Evolutionary conservation across 2,113 vertebrate species (phyloP).

Genomic region (Mastomys coucha): DNA sequence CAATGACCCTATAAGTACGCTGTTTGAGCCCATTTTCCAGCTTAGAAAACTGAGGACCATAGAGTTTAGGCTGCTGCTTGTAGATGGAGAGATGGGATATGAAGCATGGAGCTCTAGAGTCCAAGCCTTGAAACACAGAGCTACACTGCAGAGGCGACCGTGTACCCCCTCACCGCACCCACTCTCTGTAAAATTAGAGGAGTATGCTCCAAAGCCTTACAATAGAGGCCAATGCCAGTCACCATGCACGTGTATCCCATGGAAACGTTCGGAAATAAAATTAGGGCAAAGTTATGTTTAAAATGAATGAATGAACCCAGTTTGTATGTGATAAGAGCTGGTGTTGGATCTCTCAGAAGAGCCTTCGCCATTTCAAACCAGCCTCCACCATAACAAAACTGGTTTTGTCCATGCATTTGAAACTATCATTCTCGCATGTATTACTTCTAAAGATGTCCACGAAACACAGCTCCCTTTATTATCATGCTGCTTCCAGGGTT

Average conservation of each 20-base stretch:
- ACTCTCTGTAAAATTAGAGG: neutral
- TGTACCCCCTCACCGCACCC: no score
- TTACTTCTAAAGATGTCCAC: constrained; percentile 18
- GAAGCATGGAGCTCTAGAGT: neutral
- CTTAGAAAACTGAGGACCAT: neutral
- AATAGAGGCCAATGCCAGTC: neutral
- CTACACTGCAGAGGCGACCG: neutral
- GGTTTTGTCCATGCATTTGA: neutral
- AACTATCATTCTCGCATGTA: neutral
- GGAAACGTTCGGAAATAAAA: constrained; percentile 31
- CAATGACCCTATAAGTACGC: neutral
- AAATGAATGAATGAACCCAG: neutral
- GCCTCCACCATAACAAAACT: neutral
- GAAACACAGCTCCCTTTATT: neutral
- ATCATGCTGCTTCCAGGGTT: neutral
- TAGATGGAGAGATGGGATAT: neutral
- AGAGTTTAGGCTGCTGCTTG: neutral
- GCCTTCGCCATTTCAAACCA: neutral
- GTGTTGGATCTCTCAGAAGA: neutral
- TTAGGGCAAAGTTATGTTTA: neutral
- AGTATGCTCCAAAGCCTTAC: neutral
- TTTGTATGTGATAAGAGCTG: neutral
- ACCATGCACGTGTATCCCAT: neutral
- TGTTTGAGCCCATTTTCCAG: neutral
- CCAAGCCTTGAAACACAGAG: neutral